phyloP scores from a whole-genome alignment of 2,797 vertebrate genomes.

The Tenualosa ilisha region DNA sequence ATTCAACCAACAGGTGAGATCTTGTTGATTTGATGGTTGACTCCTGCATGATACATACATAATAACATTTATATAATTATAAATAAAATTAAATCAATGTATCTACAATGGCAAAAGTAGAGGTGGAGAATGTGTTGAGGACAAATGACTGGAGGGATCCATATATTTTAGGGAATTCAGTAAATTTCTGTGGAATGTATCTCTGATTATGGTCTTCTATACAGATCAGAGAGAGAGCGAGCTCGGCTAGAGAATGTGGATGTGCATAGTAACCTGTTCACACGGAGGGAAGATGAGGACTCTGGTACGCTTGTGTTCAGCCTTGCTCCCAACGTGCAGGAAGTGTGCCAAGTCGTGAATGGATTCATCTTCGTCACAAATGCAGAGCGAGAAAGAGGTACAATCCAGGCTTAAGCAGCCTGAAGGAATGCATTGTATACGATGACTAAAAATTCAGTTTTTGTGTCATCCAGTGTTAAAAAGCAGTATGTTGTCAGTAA shows the following conservation, averaged over 20 bases:
- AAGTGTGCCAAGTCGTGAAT: conserved; percentile 85
- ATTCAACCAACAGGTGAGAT: conserved; percentile 88
- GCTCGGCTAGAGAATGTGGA: conserved; percentile 79
- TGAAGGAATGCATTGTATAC: not conserved
- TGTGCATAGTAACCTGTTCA: conserved; percentile 85
- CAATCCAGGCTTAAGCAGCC: conserved; percentile 38
- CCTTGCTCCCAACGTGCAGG: conserved; percentile 84
- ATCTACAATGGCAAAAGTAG: not conserved
- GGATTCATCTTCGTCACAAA: conserved; percentile 96
- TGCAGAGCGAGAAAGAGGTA: conserved; percentile 83
- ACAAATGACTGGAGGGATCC: not conserved
- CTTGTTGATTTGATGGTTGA: conserved; percentile 10
- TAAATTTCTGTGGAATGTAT: not conserved
- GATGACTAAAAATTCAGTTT: not conserved
- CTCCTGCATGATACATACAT: not conserved
- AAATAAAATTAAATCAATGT: not conserved
- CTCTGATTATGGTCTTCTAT: conserved; percentile 27
- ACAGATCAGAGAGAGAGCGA: conserved; percentile 86
- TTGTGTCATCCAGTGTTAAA: not conserved
- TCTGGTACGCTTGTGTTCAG: conserved; percentile 67
- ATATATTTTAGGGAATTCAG: not conserved
- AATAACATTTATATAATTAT: not conserved
- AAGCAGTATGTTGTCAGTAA: too few species aligned
- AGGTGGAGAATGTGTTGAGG: not conserved
- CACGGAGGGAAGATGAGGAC: conserved; percentile 66